These are phyloP conservation scores for Poecilia gillii DNA, from an alignment of 2,797 vertebrate species.

Conservation along the genomic window DNA sequence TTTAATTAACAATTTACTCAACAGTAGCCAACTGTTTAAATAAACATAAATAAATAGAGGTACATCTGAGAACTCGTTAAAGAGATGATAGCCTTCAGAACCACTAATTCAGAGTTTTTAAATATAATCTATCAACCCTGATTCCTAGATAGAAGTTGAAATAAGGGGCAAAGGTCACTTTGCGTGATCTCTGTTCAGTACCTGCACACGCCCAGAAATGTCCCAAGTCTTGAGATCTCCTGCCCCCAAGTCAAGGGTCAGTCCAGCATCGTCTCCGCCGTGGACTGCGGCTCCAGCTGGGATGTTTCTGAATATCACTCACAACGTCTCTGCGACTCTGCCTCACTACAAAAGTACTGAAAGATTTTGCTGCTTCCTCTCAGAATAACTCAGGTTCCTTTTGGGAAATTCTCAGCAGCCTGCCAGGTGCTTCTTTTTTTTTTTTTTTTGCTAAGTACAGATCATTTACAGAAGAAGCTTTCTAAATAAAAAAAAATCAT, in stretches of 20 bases:
- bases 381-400: background rate
- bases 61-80: background rate
- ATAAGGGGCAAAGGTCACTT: background rate
- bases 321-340: background rate
- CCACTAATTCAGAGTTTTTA: background rate
- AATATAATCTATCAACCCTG: background rate
- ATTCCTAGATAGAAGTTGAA: background rate
- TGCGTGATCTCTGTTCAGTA: background rate
- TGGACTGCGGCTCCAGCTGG: background rate
- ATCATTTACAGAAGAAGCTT: background rate
- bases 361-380: background rate
- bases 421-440: background rate
- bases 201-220: background rate
- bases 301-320: background rate
- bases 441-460: background rate
- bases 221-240: background rate
- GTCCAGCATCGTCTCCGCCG: background rate
- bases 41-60: background rate
- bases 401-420: background rate
- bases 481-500: slow-evolving; percentile 1
- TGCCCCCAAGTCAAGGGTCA: background rate
- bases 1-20: slow-evolving; percentile 6
- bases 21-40: no score
- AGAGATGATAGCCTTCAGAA: background rate
- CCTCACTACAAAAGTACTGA: background rate